phyloP scores from a whole-genome alignment of 2,797 vertebrate species.

The Anomalospiza imberbis region DNA sequence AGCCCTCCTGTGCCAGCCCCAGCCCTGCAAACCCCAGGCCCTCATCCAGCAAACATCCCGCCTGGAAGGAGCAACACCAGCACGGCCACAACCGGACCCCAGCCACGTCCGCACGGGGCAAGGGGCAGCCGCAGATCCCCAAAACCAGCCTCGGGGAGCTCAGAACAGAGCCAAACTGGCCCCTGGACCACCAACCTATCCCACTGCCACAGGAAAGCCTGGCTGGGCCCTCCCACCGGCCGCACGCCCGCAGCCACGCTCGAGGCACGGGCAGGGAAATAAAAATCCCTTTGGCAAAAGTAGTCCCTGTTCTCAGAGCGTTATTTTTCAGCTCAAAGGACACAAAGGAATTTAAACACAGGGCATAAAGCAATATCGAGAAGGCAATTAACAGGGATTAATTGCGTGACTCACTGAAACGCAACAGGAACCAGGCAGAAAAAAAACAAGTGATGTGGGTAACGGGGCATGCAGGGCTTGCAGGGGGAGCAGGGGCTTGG shows the following conservation, averaged over 20 bases:
- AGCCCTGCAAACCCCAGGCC: too few species aligned
- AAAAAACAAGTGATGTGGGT: neutral
- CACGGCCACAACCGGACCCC: fast-evolving
- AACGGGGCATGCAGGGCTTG: neutral
- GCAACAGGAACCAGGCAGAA: neutral
- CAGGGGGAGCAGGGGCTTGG: neutral
- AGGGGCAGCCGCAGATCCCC: neutral
- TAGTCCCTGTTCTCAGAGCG: neutral
- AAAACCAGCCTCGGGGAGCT: neutral
- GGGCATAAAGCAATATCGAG: conserved; percentile 27
- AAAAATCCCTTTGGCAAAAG: neutral
- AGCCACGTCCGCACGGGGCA: fast-evolving
- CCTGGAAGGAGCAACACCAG: neutral
- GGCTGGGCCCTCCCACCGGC: neutral
- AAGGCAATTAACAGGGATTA: conserved; percentile 53
- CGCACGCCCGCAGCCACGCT: neutral
- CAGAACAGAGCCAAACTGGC: fast-evolving
- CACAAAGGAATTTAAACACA: conserved; percentile 43
- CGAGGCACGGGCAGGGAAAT: neutral
- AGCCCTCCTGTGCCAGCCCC: neutral
- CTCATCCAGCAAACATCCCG: neutral
- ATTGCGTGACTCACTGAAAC: conserved; percentile 44
- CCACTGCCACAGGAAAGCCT: neutral
- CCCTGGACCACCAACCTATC: neutral
- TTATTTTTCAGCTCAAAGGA: conserved; percentile 22